A percentile compares a stretch with the other conserved stretches of the same genome.
These are phyloP conservation scores for Chesias legatella DNA, from an alignment of 2,888 invertebrate species.

Conservation along the genomic window DNA sequence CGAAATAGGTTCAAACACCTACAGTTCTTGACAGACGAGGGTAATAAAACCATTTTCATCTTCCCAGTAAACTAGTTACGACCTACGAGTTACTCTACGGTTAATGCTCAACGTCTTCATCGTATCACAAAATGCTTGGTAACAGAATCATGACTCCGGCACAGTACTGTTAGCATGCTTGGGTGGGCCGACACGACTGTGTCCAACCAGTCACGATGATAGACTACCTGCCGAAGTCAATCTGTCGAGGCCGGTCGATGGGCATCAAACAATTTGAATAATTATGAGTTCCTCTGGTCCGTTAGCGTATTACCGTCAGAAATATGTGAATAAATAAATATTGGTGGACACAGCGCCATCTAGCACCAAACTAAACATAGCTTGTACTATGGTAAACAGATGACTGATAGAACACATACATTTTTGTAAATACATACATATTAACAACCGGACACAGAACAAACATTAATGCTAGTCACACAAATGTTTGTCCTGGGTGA, in stretches of 20 bases:
- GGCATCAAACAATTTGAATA: slow-evolving; percentile 32
- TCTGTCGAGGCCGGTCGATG: slow-evolving; percentile 28
- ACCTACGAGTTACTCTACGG: background rate
- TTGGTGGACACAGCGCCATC: no score
- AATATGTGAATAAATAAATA: slow-evolving; percentile 5
- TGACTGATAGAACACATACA: no score
- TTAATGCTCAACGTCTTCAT: slow-evolving; percentile 17
- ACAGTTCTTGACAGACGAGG: no score
- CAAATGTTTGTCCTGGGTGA: no score
- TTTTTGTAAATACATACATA: no score
- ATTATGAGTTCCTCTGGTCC: slow-evolving; percentile 25
- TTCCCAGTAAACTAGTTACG: no score
- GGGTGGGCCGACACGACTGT: slow-evolving; percentile 59
- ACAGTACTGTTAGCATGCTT: slow-evolving; percentile 38
- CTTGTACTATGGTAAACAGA: no score
- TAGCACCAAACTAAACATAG: no score
- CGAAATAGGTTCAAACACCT: no score
- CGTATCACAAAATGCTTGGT: slow-evolving; percentile 13
- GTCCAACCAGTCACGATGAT: slow-evolving; percentile 60
- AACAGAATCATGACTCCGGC: slow-evolving; percentile 18
- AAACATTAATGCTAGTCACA: no score
- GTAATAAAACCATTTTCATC: no score
- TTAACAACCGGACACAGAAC: no score
- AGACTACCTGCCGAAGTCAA: slow-evolving; percentile 48
- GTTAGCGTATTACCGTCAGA: slow-evolving; percentile 12